Base-by-base conservation (phyloP, 2,797 vertebrate species). In the Alfaro cultratus region DNA sequence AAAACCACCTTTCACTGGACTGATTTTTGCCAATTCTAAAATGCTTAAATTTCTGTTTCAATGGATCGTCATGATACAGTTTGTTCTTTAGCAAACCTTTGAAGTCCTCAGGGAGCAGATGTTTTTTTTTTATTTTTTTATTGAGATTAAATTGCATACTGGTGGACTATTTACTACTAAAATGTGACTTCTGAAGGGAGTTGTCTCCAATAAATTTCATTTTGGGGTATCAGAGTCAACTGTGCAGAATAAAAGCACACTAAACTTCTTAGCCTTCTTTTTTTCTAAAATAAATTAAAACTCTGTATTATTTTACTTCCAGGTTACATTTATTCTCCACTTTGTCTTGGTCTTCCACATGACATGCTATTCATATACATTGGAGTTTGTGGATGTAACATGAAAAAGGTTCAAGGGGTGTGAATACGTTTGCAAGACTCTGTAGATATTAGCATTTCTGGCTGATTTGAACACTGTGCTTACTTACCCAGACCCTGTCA, bases 401-500 rank as follows among this genome's bases (percentile, higher is more conserved):
- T 70, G 23, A n/a, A 26, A 43, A 70, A 1, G 39, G 11, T n/a
- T 68, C 1, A 23, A 23, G 36, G 64, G 67, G 23, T 15, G 11
- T n/a, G 23, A 70, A 70, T n/a, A 70, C 11, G 43, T 70, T 43
- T 70, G 21, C 39, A 15, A 43, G 67, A 11, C 23, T 9, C 36
- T 39, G 12, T 70, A 70, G 41, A 70, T 3, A 43, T n/a, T 26
- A 43, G 67, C 36, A 6, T 15, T n/a, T n/a, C 23, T 68, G 36
- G 10, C 23, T 15, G 62, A 5, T 26, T 23, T 29, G 9, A 29
- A 47, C 5, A 81, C 36, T 29, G 4, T 2, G 7, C 53, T 12
- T 71, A 81, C 91, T 90, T 94, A 98, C 97, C 97, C 96, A 36
- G 98, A 99, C 39, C 96, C 96, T 16, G 95, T 94, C 97, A 98